These are phyloP conservation scores for Cydia splendana DNA, from an alignment of 1,140 invertebrate species.

Conservation along the genomic window DNA sequence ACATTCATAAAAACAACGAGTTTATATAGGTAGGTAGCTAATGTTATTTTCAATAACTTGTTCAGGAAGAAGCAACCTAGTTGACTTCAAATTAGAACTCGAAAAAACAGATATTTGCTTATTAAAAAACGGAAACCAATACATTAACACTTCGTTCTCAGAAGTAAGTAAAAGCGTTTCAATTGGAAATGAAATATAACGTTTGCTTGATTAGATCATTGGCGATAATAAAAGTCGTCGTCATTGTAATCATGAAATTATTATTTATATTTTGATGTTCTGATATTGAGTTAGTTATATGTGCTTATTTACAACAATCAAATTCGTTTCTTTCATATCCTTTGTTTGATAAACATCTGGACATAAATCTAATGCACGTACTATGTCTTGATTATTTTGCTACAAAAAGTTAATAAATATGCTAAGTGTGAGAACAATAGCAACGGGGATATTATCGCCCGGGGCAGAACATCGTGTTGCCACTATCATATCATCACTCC, in stretches of 20 bases:
- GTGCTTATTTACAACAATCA: background rate
- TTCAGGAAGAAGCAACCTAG: background rate
- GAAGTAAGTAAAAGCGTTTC: background rate
- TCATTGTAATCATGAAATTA: background rate
- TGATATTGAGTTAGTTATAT: background rate
- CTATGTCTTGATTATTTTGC: constrained; percentile 14
- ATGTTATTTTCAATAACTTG: background rate
- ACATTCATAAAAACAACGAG: no score
- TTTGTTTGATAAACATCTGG: constrained; percentile 20
- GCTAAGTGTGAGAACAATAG: constrained; percentile 20
- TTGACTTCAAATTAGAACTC: background rate
- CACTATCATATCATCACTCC: background rate
- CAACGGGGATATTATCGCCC: background rate
- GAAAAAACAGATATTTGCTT: background rate
- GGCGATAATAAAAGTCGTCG: background rate
- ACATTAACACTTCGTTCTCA: background rate
- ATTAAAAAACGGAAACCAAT: constrained; percentile 3
- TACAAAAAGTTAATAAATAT: constrained; percentile 32
- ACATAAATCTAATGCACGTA: background rate
- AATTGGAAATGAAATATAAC: background rate
- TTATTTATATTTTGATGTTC: no score
- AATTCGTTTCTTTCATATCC: constrained; percentile 15
- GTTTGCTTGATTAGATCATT: background rate
- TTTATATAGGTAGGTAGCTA: no score
- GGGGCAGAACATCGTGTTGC: background rate